Conservation (phyloP, 2,888 invertebrate species). For the Melitaea athalia region DNA sequence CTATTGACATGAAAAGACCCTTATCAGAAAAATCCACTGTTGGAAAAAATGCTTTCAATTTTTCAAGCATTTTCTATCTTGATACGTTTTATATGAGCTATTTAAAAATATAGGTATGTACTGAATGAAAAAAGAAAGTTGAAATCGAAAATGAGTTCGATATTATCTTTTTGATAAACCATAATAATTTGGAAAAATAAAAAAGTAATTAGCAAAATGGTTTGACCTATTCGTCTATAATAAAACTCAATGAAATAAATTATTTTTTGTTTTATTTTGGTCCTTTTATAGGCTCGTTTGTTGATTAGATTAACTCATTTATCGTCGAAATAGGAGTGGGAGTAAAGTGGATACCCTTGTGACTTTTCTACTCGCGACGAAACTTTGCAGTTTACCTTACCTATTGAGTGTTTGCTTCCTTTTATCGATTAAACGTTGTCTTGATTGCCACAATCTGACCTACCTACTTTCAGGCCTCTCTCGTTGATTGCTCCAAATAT, state of each 20-base stretch:
- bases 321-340: constrained; percentile 58
- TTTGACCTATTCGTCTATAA: neutral
- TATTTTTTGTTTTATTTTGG: neutral
- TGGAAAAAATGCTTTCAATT: constrained; percentile 1
- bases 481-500: constrained; percentile 28
- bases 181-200: neutral
- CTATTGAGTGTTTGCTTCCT: constrained; percentile 60
- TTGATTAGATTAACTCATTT: constrained; percentile 61
- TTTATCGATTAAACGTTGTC: constrained; percentile 59
- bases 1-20: constrained; percentile 6
- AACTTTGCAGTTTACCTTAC: constrained; percentile 60
- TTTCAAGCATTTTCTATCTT: neutral
- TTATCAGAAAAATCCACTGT: neutral
- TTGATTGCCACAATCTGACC: constrained; percentile 49
- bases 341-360: constrained; percentile 53
- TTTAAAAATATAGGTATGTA: neutral
- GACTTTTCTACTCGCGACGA: constrained; percentile 50
- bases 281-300: neutral
- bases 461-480: constrained; percentile 29
- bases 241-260: too few relatives aligned
- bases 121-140: neutral
- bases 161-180: neutral
- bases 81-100: neutral
- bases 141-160: neutral
- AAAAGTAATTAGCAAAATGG: neutral